A percentile compares a stretch with the other conserved stretches of the same genome.
Evolutionary conservation across 2,888 invertebrate species (phyloP).

Genomic region (Thelaira solivaga): DNA sequence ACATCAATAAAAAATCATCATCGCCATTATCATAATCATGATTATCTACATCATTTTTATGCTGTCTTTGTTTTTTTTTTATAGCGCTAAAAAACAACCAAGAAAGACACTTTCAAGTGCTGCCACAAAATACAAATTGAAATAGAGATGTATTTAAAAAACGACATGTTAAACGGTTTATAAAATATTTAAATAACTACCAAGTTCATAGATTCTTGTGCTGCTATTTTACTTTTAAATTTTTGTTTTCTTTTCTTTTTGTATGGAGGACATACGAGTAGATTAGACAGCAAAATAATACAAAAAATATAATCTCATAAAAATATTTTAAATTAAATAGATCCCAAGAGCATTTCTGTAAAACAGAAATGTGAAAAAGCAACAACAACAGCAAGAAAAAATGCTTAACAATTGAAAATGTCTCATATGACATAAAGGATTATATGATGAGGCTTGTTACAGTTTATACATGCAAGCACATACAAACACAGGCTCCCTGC

Average conservation of each 20-base stretch:
- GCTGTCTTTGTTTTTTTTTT: neutral
- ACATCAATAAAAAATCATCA: conserved; percentile 39
- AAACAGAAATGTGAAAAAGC: conserved; percentile 13
- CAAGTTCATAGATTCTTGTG: neutral
- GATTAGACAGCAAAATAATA: conserved; percentile 36
- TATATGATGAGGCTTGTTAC: conserved; percentile 72
- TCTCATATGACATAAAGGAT: conserved; percentile 75
- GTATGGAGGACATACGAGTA: too few relatives aligned
- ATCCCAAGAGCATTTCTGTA: conserved; percentile 71
- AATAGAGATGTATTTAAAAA: conserved; percentile 6
- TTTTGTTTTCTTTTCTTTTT: too few relatives aligned
- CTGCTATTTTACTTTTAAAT: neutral
- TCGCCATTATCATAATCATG: conserved; percentile 22
- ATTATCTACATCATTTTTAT: conserved; percentile 39
- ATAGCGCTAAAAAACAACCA: neutral
- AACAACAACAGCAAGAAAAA: too few relatives aligned
- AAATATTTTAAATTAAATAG: conserved; percentile 73
- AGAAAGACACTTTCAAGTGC: conserved; percentile 57
- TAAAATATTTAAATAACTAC: conserved; percentile 39
- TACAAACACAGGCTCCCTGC: neutral
- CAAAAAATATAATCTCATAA: conserved; percentile 68
- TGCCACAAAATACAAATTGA: conserved; percentile 40
- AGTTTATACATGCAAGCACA: conserved; percentile 32
- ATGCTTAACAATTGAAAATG: conserved; percentile 65
- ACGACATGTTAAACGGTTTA: conserved; percentile 15